Conservation (phyloP, 2,888 invertebrate species). For the Parasteatoda lunata region DNA sequence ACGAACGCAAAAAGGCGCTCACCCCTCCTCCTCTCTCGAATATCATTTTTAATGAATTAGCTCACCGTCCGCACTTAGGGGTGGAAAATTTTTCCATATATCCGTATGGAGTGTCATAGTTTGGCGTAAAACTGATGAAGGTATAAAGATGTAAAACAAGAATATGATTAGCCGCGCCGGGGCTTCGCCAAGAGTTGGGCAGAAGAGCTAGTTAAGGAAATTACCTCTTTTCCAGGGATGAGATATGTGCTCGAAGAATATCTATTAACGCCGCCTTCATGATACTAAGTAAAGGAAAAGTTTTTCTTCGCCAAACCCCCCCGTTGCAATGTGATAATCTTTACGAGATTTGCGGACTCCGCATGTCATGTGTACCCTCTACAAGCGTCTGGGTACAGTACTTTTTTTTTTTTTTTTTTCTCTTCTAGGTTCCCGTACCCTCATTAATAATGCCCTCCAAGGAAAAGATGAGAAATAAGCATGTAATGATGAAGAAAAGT, state of each 20-base stretch:
- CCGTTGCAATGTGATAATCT: constrained; percentile 63
- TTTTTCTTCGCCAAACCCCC: constrained; percentile 22
- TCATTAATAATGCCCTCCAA: constrained; percentile 57
- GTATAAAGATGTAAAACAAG: constrained; percentile 68
- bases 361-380: constrained; percentile 23
- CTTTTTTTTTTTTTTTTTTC: constrained; percentile 26
- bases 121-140: constrained; percentile 61
- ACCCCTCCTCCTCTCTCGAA: constrained; percentile 39
- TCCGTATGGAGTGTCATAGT: neutral
- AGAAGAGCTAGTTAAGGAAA: constrained; percentile 61
- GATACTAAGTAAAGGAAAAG: constrained; percentile 43
- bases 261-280: constrained; percentile 50
- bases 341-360: constrained; percentile 60
- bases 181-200: neutral
- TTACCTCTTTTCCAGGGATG: constrained; percentile 45
- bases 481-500: constrained; percentile 17
- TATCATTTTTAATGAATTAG: constrained; percentile 69
- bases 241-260: constrained; percentile 25
- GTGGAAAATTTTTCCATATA: constrained; percentile 39
- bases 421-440: constrained; percentile 7
- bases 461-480: neutral
- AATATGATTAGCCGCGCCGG: constrained; percentile 62
- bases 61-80: constrained; percentile 40
- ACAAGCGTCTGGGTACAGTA: too few relatives aligned
- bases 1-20: constrained; percentile 30